Percentiles rank a stretch among this genome's conserved stretches.
These are phyloP conservation scores for Lasioglossum figueresi DNA, from an alignment of 2,888 invertebrate genomes.

Conservation along the genomic window DNA sequence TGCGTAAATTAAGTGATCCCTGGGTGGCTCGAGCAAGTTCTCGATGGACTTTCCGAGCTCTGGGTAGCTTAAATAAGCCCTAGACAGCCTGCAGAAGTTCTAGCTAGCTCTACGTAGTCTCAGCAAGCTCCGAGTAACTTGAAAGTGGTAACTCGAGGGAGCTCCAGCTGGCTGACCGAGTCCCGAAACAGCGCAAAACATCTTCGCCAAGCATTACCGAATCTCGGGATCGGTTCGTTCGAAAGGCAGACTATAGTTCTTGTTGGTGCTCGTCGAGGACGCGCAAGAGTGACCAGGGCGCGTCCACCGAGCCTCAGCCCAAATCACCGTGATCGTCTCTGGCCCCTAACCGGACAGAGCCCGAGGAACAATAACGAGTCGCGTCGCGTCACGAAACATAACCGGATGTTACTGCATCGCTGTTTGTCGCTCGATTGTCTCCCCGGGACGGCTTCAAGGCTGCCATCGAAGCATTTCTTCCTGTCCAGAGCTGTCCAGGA, in stretches of 20 bases:
- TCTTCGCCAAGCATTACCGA: background rate
- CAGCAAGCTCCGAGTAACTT: too few relatives aligned
- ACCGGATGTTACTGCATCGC: conserved; percentile 63
- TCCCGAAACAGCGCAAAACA: background rate
- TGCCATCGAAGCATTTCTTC: conserved; percentile 57
- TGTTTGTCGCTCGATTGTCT: conserved; percentile 52
- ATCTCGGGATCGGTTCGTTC: background rate
- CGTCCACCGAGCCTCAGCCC: conserved; percentile 14
- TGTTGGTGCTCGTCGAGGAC: background rate
- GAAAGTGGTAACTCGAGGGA: too few relatives aligned
- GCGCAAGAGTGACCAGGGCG: conserved; percentile 35
- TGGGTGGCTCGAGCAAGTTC: too few relatives aligned
- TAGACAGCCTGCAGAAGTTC: too few relatives aligned
- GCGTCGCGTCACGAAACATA: conserved; percentile 52
- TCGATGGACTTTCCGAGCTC: too few relatives aligned
- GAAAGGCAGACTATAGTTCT: background rate
- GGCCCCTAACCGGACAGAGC: conserved; percentile 10
- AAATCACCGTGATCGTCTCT: conserved; percentile 45
- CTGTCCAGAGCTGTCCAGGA: conserved; percentile 19
- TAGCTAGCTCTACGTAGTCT: too few relatives aligned
- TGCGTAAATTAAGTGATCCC: too few relatives aligned
- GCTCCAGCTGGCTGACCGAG: too few relatives aligned
- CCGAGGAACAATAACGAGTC: conserved; percentile 55
- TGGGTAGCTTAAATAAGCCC: too few relatives aligned
- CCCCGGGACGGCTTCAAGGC: conserved; percentile 54